Percentiles rank a stretch among this genome's conserved stretches.
Evolutionary conservation across 2,113 vertebrate genomes (phyloP).

Genomic region (Oplegnathus fasciatus): DNA sequence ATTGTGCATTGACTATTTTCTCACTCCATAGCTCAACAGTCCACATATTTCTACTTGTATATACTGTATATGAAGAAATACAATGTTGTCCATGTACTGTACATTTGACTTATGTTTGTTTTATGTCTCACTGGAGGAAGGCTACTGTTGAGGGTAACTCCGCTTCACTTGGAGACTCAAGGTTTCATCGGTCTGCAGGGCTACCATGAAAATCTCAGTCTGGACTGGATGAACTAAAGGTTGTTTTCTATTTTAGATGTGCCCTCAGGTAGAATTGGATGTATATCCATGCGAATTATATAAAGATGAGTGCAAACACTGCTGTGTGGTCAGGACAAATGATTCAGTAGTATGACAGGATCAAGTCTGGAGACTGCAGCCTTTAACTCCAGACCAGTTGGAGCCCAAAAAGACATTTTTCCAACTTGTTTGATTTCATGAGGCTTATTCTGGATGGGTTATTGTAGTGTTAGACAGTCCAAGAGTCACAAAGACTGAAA

Average conservation of each 20-base stretch:
- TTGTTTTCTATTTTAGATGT: not conserved
- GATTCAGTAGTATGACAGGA: not conserved
- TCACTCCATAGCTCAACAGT: not conserved
- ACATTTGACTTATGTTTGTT: not conserved
- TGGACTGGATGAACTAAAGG: not conserved
- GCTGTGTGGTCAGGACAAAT: not conserved
- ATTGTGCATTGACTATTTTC: not conserved
- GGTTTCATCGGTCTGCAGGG: not conserved
- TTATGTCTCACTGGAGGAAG: not conserved
- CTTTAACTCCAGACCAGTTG: slow-evolving; percentile 4
- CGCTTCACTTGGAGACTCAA: not conserved
- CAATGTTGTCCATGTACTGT: not conserved
- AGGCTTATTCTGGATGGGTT: slow-evolving; percentile 4
- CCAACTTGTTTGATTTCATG: not conserved
- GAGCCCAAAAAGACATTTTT: not conserved
- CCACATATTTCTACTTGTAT: not conserved
- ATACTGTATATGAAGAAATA: not conserved
- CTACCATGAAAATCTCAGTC: not conserved
- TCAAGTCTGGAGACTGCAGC: not conserved
- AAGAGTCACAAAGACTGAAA: slow-evolving; percentile 20
- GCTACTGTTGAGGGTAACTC: not conserved
- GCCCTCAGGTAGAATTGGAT: not conserved
- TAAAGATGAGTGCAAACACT: not conserved
- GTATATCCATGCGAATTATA: not conserved
- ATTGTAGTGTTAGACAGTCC: not conserved